Conservation (phyloP, 2,113 vertebrate genomes). For the Numida meleagris region DNA sequence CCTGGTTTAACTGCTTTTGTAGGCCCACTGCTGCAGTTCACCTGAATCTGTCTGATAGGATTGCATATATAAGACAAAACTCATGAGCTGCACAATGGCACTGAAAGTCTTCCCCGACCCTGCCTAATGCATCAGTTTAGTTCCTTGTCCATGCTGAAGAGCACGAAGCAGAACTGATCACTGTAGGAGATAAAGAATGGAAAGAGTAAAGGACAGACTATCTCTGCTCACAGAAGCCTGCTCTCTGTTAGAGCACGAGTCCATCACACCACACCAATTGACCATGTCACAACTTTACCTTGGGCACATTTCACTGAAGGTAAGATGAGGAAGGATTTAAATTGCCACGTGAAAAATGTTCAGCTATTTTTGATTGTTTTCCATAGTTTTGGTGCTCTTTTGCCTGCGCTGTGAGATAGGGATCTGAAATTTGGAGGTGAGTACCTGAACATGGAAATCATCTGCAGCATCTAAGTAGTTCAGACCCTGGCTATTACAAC, state of each 20-base stretch:
- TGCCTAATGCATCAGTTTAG: neutral
- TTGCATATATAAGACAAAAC: neutral
- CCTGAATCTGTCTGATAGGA: neutral
- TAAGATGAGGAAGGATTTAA: neutral
- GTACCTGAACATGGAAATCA: neutral
- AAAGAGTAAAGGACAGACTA: neutral
- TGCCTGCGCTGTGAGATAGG: neutral
- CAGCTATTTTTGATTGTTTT: neutral
- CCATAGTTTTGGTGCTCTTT: neutral
- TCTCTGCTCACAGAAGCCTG: neutral
- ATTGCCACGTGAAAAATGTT: neutral
- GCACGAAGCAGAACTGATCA: neutral
- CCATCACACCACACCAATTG: neutral
- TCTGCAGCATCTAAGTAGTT: neutral
- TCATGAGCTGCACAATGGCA: neutral
- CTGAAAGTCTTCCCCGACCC: neutral
- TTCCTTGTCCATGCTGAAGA: neutral
- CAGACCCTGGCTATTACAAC: neutral
- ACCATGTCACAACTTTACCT: neutral
- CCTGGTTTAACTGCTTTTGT: neutral
- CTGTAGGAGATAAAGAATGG: neutral
- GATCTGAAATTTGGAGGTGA: neutral
- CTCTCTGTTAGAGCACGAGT: neutral
- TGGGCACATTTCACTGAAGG: neutral
- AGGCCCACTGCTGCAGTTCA: neutral